Base-by-base conservation (phyloP, 1,140 invertebrate genomes). In the Conopomorpha cramerella region DNA sequence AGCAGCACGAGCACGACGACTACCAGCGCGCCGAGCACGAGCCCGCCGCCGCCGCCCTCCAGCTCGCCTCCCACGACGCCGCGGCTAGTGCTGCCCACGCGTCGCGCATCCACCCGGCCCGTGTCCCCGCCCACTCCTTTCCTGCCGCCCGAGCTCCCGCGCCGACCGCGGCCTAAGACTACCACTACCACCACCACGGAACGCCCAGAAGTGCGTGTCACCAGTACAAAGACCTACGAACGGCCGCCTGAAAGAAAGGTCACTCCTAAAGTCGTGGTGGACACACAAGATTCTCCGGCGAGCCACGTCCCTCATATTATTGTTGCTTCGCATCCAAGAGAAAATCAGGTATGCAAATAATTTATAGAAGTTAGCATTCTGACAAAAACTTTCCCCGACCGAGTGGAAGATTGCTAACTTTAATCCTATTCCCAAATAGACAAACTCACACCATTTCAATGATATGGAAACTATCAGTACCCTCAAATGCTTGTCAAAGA, bases 271-370 rank as follows among this genome's bases (percentile, higher is more conserved):
- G n/a, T n/a, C n/a, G n/a, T n/a, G n/a, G n/a, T n/a, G n/a, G 67
- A 74, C 36, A 45, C 49, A 1, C 57, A 67, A 29, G 55, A 70
- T 16, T 62, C 63, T 4, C 44, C 63, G 0, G 62, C 66, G n/a
- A 58, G 61, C 31, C 63, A 77, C 32, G 53, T 78, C 12, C 78
- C 78, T 4, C 78, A 84, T 36, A 84, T 86, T 23, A 84, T 86
- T 14, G 78, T 84, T 8, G 84, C 84, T 3, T 83, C 79, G 16
- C 84, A 84, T 71, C 84, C 84, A 13, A 82, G 84, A 60, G 84
- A 86, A 44, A 78, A 77, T 35, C 66, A 72, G 53, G 62, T 67
- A 33, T 30, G 30, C n/a, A n/a, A n/a, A n/a, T n/a, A n/a, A n/a
- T n/a, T n/a, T n/a, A n/a, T n/a, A n/a, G n/a, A n/a, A n/a, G n/a